These are phyloP conservation scores for Drosophila algonquin DNA, from an alignment of 2,888 invertebrate genomes.

Conservation along the genomic window DNA sequence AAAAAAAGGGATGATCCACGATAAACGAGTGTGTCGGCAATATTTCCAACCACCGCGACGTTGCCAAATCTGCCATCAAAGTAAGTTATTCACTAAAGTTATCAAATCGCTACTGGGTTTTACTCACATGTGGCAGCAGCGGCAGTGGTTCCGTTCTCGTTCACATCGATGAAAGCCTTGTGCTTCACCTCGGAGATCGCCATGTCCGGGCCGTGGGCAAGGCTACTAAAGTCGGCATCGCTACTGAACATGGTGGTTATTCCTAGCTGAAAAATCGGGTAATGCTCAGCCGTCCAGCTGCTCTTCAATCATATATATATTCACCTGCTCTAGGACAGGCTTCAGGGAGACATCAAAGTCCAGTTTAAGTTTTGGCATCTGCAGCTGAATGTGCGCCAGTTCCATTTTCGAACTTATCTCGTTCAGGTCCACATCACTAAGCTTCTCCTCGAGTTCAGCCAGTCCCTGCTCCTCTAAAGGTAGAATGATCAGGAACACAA, in stretches of 20 bases:
- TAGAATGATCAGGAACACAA: constrained; percentile 90
- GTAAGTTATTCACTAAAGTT: background rate
- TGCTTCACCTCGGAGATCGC: constrained; percentile 89
- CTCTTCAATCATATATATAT: constrained; percentile 46
- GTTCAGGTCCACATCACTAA: constrained; percentile 85
- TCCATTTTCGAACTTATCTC: constrained; percentile 85
- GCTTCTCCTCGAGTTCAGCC: constrained; percentile 86
- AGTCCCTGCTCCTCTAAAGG: constrained; percentile 89
- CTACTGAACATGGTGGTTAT: constrained; percentile 87
- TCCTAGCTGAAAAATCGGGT: constrained; percentile 86
- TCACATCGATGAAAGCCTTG: constrained; percentile 93
- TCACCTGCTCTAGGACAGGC: constrained; percentile 87
- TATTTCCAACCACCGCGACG: background rate
- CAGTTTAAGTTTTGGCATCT: constrained; percentile 91
- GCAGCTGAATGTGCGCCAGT: constrained; percentile 46
- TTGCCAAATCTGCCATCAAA: background rate
- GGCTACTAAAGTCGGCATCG: constrained; percentile 86
- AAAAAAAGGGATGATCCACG: constrained; percentile 62
- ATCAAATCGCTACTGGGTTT: background rate
- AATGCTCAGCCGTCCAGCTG: background rate
- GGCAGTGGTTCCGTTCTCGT: constrained; percentile 93
- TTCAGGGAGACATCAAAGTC: constrained; percentile 88
- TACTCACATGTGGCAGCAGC: constrained; percentile 88
- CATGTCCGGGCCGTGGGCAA: constrained; percentile 85
- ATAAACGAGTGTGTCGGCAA: constrained; percentile 32